phyloP scores from a whole-genome alignment of 2,797 vertebrate species.

The Neosalanx taihuensis region DNA sequence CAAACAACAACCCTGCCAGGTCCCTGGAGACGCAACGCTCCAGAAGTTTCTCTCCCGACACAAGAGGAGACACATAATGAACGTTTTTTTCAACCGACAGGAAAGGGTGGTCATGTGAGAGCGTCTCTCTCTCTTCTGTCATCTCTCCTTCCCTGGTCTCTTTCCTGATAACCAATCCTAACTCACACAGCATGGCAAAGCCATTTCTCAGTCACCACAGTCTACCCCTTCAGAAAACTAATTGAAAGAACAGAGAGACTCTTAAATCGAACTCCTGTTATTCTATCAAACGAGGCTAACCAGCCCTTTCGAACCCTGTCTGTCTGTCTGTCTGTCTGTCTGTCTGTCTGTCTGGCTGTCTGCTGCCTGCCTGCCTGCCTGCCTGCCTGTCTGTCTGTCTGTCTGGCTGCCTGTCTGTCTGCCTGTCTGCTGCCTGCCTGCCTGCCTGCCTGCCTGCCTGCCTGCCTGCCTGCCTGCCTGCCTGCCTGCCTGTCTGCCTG shows the following conservation, averaged over 20 bases:
- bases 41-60: slow-evolving; percentile 12
- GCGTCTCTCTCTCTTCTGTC: not conserved
- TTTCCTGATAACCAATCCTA: slow-evolving; percentile 45
- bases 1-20: slow-evolving; percentile 28
- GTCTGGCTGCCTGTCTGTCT: slow-evolving; percentile 46
- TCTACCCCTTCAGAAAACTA: slow-evolving; percentile 47
- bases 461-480: no score
- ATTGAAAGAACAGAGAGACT: slow-evolving; percentile 55
- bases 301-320: slow-evolving; percentile 27
- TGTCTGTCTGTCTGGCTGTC: slow-evolving; percentile 19
- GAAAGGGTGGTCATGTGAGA: slow-evolving; percentile 27
- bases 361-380: slow-evolving; percentile 14
- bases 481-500: no score
- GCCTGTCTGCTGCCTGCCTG: slow-evolving; percentile 38
- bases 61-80: slow-evolving; percentile 1
- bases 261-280: slow-evolving; percentile 33
- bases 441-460: slow-evolving; percentile 1
- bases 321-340: slow-evolving; percentile 41
- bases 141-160: slow-evolving; percentile 28
- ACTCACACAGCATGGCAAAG: slow-evolving; percentile 38
- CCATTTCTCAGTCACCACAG: slow-evolving; percentile 46
- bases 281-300: slow-evolving; percentile 54
- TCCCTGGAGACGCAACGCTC: slow-evolving; percentile 21
- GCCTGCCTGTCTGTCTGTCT: slow-evolving; percentile 31
- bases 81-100: slow-evolving; percentile 32